Conservation (phyloP, 2,797 vertebrate genomes). For the Amphiprion clarkii region DNA sequence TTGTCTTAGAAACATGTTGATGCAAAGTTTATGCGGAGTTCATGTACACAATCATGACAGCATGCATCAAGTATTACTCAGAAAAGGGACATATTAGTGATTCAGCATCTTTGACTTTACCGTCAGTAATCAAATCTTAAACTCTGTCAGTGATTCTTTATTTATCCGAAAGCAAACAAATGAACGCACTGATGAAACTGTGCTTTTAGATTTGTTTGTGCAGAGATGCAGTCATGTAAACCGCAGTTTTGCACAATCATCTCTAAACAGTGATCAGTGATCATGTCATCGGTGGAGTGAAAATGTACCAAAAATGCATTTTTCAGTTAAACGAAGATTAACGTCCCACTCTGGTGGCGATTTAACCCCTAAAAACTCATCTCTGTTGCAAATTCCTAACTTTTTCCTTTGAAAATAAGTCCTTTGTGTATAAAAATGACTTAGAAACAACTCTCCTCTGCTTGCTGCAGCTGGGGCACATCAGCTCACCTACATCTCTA, state of each 20-base stretch:
- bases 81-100: background rate
- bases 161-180: slow-evolving; percentile 16
- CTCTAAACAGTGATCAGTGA: background rate
- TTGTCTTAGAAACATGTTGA: background rate
- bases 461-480: no score
- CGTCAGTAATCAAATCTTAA: background rate
- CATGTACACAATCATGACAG: background rate
- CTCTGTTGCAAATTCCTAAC: no score
- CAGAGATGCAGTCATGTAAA: background rate
- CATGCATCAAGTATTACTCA: background rate
- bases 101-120: background rate
- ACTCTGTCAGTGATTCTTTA: background rate
- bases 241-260: background rate
- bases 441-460: no score
- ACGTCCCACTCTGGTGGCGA: no score
- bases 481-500: no score
- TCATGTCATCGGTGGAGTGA: background rate
- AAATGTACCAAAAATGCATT: background rate
- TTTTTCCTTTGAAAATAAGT: no score
- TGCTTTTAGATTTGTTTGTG: background rate
- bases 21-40: background rate
- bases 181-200: background rate
- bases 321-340: no score
- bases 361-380: no score
- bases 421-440: no score